A percentile compares a stretch with the other conserved stretches of the same genome.
phyloP scores from a whole-genome alignment of 2,888 invertebrate genomes.

The Drosophila paranaensis region DNA sequence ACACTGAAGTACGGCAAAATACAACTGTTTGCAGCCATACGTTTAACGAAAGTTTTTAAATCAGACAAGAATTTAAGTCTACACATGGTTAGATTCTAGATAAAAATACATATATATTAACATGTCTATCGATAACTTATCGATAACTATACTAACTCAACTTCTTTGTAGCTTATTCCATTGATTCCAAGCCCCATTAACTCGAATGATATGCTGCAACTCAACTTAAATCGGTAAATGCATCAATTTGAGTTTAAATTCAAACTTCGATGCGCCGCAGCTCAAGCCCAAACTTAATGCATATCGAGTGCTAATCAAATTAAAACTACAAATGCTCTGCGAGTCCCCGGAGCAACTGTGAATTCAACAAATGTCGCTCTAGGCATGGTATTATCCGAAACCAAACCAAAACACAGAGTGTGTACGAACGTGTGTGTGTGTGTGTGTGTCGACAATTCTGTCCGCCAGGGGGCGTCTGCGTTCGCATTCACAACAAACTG shows the following conservation, averaged over 20 bases:
- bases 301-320: slow-evolving; percentile 22
- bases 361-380: slow-evolving; percentile 26
- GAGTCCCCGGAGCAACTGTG: slow-evolving; percentile 10
- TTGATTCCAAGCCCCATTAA: no score
- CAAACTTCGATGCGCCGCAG: neutral
- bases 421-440: slow-evolving; percentile 2
- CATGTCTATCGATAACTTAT: no score
- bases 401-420: neutral
- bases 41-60: no score
- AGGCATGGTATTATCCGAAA: slow-evolving; percentile 34
- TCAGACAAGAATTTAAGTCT: neutral
- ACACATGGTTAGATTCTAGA: no score
- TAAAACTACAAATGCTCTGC: slow-evolving; percentile 1
- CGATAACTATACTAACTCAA: no score
- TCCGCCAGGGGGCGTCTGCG: slow-evolving; percentile 53
- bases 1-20: slow-evolving; percentile 9
- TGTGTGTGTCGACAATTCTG: slow-evolving; percentile 39
- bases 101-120: no score
- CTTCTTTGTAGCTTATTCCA: no score
- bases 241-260: neutral
- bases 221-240: neutral
- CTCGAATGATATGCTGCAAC: neutral
- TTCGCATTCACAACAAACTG: slow-evolving; percentile 34
- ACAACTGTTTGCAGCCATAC: neutral
- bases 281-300: neutral